A percentile compares a stretch with the other conserved stretches of the same genome.
Evolutionary conservation across 2,888 invertebrate genomes (phyloP).

Genomic region (Caenorhabditis wallacei): DNA sequence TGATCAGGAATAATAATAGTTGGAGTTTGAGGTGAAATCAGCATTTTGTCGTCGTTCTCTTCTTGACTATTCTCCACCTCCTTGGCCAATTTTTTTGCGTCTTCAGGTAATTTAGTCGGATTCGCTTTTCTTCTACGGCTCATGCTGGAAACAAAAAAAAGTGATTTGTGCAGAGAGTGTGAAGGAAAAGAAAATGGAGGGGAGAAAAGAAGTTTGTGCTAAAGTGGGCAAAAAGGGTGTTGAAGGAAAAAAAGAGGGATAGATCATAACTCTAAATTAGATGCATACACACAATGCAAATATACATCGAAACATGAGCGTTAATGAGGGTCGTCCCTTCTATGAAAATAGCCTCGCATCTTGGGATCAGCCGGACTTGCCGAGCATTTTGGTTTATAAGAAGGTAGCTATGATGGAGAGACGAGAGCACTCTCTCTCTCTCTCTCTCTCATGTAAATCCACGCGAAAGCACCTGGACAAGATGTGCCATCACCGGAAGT

Average conservation of each 20-base stretch:
- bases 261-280: conserved; percentile 60
- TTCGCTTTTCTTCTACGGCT: conserved; percentile 80
- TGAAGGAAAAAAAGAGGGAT: conserved; percentile 33
- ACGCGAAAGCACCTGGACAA: conserved; percentile 44
- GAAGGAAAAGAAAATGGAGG: conserved; percentile 5
- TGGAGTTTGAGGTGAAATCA: conserved; percentile 20
- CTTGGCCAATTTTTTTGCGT: conserved; percentile 36
- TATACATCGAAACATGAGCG: conserved; percentile 63
- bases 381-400: conserved; percentile 24
- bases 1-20: conserved; percentile 45
- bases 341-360: conserved; percentile 17
- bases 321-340: conserved; percentile 56
- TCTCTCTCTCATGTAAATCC: conserved; percentile 27
- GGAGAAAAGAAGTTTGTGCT: conserved; percentile 7
- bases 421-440: not conserved
- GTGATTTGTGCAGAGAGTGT: conserved; percentile 15
- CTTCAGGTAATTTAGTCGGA: conserved; percentile 73
- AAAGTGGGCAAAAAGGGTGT: conserved; percentile 8
- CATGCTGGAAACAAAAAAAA: conserved; percentile 75
- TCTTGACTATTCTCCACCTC: conserved; percentile 55
- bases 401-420: conserved; percentile 10
- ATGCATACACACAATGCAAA: conserved; percentile 66
- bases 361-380: conserved; percentile 45
- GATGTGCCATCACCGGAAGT: conserved; percentile 59
- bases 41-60: conserved; percentile 45